These are phyloP conservation scores for Ectobius pallidus DNA, from an alignment of 2,888 invertebrate species.

Conservation along the genomic window DNA sequence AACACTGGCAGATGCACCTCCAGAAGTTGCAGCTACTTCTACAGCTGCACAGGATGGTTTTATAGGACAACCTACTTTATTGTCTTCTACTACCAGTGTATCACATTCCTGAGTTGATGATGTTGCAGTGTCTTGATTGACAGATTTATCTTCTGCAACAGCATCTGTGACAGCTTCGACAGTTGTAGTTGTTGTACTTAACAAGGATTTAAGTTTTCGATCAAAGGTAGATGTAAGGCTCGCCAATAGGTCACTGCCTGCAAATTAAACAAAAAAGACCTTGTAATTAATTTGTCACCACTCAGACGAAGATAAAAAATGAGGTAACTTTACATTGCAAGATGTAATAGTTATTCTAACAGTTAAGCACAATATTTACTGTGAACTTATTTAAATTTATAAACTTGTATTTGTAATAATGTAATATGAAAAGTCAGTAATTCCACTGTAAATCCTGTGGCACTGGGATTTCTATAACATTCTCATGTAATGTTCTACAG, in stretches of 20 bases:
- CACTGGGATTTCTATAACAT: no score
- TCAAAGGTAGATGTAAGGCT: slow-evolving; percentile 85
- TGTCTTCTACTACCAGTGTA: not conserved
- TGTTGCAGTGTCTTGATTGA: not conserved
- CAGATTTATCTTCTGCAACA: not conserved
- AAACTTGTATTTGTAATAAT: no score
- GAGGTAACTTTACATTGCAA: no score
- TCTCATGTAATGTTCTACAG: no score
- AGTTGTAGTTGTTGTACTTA: slow-evolving; percentile 52
- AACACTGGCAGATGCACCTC: not conserved
- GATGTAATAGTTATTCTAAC: no score
- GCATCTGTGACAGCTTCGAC: not conserved
- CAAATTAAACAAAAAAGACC: slow-evolving; percentile 18
- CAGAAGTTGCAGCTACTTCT: not conserved
- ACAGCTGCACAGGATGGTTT: not conserved
- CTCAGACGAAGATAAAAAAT: no score
- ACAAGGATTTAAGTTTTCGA: slow-evolving; percentile 76
- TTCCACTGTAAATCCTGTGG: no score
- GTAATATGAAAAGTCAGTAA: no score
- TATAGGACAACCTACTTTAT: not conserved
- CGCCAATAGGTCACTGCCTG: slow-evolving; percentile 84
- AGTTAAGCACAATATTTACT: no score
- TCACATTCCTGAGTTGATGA: slow-evolving; percentile 1
- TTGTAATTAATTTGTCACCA: no score
- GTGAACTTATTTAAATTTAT: no score